These are phyloP conservation scores for Aphodius sticticus DNA, from an alignment of 2,888 invertebrate genomes.

Conservation along the genomic window DNA sequence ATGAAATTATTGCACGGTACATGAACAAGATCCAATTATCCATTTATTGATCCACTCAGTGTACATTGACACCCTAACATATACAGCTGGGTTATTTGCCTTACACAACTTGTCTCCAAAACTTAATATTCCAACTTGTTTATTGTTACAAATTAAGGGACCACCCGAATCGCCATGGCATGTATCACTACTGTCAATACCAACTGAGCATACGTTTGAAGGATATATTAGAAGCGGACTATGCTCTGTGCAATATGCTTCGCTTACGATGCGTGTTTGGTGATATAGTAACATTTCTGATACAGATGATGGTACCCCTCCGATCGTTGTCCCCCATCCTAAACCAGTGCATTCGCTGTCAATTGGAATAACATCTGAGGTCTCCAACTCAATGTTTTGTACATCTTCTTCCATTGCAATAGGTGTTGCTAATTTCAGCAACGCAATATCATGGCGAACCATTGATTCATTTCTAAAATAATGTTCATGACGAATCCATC, in stretches of 20 bases:
- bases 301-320: background rate
- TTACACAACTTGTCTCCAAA: background rate
- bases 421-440: background rate
- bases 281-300: background rate
- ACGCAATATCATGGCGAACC: background rate
- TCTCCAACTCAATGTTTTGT: background rate
- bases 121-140: background rate
- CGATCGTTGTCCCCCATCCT: background rate
- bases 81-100: background rate
- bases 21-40: background rate
- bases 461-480: background rate
- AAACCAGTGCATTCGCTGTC: background rate
- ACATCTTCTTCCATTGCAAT: background rate
- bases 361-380: background rate
- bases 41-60: background rate
- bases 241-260: background rate
- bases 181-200: background rate
- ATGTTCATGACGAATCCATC: background rate
- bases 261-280: background rate
- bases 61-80: background rate
- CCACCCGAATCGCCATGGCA: background rate
- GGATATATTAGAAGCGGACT: background rate
- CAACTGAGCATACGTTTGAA: background rate
- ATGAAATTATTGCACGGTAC: background rate
- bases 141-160: background rate